These are phyloP conservation scores for Pongo abelii DNA, from an alignment of 2,113 vertebrate genomes.

Conservation along the genomic window DNA sequence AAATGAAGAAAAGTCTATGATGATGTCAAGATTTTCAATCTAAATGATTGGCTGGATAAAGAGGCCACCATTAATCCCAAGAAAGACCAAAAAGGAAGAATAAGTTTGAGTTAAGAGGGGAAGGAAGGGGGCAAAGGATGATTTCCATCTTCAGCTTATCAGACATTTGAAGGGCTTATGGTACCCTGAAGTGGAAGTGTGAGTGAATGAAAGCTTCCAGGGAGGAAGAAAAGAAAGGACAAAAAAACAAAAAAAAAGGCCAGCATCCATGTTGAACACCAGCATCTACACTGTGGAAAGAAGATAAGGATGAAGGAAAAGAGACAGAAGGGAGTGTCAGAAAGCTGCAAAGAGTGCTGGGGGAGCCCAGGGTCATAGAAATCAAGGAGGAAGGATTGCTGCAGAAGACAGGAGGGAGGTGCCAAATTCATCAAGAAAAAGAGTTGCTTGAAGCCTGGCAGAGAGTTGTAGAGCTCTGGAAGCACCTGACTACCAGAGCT, in stretches of 20 bases:
- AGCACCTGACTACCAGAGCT: not conserved
- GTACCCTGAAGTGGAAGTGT: no score
- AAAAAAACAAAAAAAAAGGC: no score
- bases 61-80: not conserved
- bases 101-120: fast-evolving
- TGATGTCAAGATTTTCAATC: not conserved
- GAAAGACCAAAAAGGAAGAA: not conserved
- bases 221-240: not conserved
- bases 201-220: not conserved
- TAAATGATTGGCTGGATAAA: not conserved
- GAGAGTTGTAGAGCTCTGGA: not conserved
- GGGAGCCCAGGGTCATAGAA: not conserved
- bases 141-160: no score
- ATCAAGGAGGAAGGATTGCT: not conserved
- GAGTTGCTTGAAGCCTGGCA: not conserved
- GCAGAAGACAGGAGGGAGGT: not conserved
- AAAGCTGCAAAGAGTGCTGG: not conserved
- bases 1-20: fast-evolving
- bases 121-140: not conserved
- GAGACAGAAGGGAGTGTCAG: not conserved
- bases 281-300: fast-evolving
- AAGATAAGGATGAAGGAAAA: not conserved
- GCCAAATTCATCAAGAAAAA: not conserved
- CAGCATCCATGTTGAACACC: no score
- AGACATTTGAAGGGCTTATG: not conserved